Conservation (phyloP, 2,888 invertebrate species). For the Mythimna ferrago region DNA sequence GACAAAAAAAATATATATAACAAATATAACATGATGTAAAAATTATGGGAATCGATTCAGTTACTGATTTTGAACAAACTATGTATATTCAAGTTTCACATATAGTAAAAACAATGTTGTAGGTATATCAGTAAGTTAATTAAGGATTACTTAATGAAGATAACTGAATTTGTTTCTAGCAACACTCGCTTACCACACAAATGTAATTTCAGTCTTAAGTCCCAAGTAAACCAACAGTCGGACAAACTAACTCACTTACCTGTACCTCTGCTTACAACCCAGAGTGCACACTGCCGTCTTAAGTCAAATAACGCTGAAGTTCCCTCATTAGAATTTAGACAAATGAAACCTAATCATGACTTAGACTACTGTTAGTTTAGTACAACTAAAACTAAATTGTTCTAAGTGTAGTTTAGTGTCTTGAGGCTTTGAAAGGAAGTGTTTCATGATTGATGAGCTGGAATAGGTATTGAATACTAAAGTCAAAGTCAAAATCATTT, state of each 20-base stretch:
- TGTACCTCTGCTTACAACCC: conserved; percentile 6
- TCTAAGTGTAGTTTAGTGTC: conserved; percentile 18
- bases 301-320: conserved; percentile 31
- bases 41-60: too few species aligned
- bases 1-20: too few species aligned
- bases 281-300: neutral
- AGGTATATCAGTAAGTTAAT: too few species aligned
- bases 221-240: neutral
- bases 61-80: too few species aligned
- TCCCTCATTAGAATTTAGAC: conserved; percentile 35
- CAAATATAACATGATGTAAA: too few species aligned
- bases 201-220: neutral
- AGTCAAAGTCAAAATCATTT: too few species aligned
- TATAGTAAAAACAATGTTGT: too few species aligned
- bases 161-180: neutral
- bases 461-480: neutral
- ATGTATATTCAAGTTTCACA: too few species aligned
- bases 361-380: conserved; percentile 6
- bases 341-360: conserved; percentile 30
- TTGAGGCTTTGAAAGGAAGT: neutral
- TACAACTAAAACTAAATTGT: conserved; percentile 18
- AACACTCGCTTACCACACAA: neutral
- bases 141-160: too few species aligned
- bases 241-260: conserved; percentile 13
- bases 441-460: conserved; percentile 7